Evolutionary conservation across 37 sponge, comb jelly and placozoan genomes (phyloP).

Genomic region (Beroe forskalii): DNA sequence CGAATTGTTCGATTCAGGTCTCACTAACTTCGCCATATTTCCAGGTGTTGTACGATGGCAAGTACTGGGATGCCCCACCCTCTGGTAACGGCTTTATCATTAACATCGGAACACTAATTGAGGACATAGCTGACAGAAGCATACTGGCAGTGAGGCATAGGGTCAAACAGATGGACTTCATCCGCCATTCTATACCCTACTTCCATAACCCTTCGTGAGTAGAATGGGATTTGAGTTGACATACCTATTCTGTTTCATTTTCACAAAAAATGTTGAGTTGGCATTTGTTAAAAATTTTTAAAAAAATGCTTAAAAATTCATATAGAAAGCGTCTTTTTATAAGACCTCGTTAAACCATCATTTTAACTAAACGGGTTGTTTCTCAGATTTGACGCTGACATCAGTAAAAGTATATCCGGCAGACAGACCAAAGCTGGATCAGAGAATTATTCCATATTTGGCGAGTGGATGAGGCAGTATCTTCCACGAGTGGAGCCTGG

Average conservation of each 20-base stretch:
- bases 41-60: background rate
- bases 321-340: too few species aligned
- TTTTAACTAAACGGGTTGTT: too few species aligned
- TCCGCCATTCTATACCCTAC: conserved; percentile 45
- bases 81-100: conserved; percentile 36
- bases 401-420: conserved; percentile 3
- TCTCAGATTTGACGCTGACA: conserved; percentile 53
- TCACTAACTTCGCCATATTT: too few species aligned
- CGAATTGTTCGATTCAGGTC: too few species aligned
- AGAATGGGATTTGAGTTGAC: background rate
- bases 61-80: conserved; percentile 26
- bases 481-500: conserved; percentile 32
- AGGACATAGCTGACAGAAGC: conserved; percentile 23
- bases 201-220: conserved; percentile 57
- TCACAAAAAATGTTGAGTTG: too few species aligned
- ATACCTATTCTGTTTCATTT: too few species aligned
- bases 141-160: conserved; percentile 41
- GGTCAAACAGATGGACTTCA: conserved; percentile 22
- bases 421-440: background rate
- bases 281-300: too few species aligned
- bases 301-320: too few species aligned
- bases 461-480: conserved; percentile 63
- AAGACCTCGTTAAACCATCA: too few species aligned
- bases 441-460: background rate
- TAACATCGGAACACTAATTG: conserved; percentile 37